A percentile compares a stretch with the other conserved stretches of the same genome.
phyloP scores from a whole-genome alignment of 2,888 invertebrate genomes.

The Tenthredo amoena region DNA sequence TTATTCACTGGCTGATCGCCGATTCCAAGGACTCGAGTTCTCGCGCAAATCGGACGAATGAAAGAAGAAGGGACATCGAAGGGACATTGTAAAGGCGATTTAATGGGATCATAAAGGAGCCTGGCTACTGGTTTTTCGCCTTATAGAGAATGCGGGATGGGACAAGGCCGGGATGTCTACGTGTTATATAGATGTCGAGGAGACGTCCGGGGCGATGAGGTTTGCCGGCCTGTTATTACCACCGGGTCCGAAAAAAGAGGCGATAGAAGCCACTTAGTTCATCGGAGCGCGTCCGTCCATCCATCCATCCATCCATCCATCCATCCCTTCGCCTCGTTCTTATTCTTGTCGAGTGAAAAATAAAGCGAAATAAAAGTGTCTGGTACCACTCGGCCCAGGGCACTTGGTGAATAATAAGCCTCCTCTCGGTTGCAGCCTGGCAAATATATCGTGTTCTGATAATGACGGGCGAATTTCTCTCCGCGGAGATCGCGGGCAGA shows the following conservation, averaged over 20 bases:
- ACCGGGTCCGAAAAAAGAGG: constrained; percentile 12
- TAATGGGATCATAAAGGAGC: constrained; percentile 11
- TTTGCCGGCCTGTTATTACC: constrained; percentile 49
- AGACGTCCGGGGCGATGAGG: not conserved
- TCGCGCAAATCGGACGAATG: not conserved
- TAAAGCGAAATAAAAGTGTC: constrained; percentile 30
- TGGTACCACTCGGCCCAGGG: not conserved
- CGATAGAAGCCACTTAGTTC: constrained; percentile 48
- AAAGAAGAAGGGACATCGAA: not conserved
- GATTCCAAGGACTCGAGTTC: too few species aligned
- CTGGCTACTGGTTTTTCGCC: not conserved
- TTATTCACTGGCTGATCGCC: too few species aligned
- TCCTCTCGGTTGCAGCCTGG: too few species aligned
- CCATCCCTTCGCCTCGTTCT: not conserved
- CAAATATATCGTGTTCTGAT: too few species aligned
- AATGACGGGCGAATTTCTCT: too few species aligned
- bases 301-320: constrained; percentile 37
- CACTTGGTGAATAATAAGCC: not conserved
- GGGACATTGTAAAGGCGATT: not conserved
- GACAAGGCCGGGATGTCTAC: not conserved
- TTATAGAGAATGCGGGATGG: not conserved
- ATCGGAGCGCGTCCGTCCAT: constrained; percentile 50
- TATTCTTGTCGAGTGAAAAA: not conserved
- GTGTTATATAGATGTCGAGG: not conserved
- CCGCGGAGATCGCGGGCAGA: too few species aligned